Percentiles rank a stretch among this genome's conserved stretches.
Evolutionary conservation across 2,797 vertebrate species (phyloP).

Genomic region (Xenentodon cancila): DNA sequence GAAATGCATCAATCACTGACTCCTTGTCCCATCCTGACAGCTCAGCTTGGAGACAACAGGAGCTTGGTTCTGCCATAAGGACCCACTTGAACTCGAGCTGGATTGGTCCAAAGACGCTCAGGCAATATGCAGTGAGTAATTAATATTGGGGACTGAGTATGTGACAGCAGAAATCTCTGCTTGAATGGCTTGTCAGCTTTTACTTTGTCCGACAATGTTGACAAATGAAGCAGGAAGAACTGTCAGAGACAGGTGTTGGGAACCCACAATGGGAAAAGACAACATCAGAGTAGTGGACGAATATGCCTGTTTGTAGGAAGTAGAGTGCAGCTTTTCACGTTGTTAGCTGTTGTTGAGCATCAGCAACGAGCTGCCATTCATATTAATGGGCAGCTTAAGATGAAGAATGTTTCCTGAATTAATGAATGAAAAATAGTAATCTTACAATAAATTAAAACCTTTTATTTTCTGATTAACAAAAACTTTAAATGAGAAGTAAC

Average conservation of each 20-base stretch:
- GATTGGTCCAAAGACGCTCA: constrained; percentile 36
- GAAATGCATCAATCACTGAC: constrained; percentile 81
- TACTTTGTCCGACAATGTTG: constrained; percentile 42
- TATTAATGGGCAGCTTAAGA: background rate
- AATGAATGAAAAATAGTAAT: background rate
- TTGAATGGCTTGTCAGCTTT: constrained; percentile 59
- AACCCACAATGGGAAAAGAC: constrained; percentile 24
- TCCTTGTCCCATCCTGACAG: constrained; percentile 73
- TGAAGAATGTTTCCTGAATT: background rate
- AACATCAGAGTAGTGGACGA: constrained; percentile 27
- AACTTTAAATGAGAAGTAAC: no score
- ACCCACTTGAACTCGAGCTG: constrained; percentile 56
- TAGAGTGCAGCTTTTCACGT: background rate
- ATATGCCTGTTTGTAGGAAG: constrained; percentile 23
- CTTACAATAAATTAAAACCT: no score
- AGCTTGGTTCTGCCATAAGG: constrained; percentile 45
- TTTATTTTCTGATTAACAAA: no score
- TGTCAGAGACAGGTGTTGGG: constrained; percentile 46
- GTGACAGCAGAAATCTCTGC: constrained; percentile 53
- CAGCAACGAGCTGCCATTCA: background rate
- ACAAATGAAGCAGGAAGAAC: constrained; percentile 45
- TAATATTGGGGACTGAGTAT: constrained; percentile 64
- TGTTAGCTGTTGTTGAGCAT: constrained; percentile 1
- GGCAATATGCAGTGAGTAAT: constrained; percentile 58
- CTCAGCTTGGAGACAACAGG: constrained; percentile 58